Evolutionary conservation across 2,113 vertebrate species (phyloP).

Genomic region (Amphiprion percula): DNA sequence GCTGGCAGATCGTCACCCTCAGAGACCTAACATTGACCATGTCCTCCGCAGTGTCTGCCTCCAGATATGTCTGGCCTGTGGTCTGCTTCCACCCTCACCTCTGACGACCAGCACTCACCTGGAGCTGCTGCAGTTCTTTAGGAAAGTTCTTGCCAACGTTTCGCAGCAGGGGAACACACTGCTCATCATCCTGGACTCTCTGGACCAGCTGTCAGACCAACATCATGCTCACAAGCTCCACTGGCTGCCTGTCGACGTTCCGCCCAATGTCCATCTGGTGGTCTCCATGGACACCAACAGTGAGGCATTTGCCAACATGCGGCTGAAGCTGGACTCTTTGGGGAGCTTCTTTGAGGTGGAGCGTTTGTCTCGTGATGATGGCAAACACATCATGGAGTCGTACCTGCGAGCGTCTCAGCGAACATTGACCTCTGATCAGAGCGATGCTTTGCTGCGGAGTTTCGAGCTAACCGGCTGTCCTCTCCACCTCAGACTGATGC

Average conservation of each 20-base stretch:
- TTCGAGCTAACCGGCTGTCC: constrained; percentile 79
- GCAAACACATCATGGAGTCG: constrained; percentile 73
- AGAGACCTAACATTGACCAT: constrained; percentile 67
- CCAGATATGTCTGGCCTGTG: constrained; percentile 83
- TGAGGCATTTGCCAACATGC: constrained; percentile 62
- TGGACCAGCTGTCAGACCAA: constrained; percentile 80
- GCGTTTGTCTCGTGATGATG: constrained; percentile 75
- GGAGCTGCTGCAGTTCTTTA: constrained; percentile 81
- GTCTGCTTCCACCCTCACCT: constrained; percentile 74
- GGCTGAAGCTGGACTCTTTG: constrained; percentile 28
- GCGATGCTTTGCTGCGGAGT: constrained; percentile 64
- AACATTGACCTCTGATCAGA: constrained; percentile 73
- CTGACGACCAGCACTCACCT: constrained; percentile 68
- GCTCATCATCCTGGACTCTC: constrained; percentile 84
- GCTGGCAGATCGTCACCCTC: constrained; percentile 78
- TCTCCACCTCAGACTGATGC: constrained; percentile 83
- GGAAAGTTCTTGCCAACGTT: constrained; percentile 73
- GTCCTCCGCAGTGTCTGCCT: constrained; percentile 83
- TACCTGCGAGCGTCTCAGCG: constrained; percentile 63
- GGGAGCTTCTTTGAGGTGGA: constrained; percentile 77
- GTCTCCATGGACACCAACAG: constrained; percentile 78
- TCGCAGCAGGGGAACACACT: constrained; percentile 78
- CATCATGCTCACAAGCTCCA: constrained; percentile 58
- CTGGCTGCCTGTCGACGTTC: constrained; percentile 85
- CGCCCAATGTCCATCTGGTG: constrained; percentile 83